These are phyloP conservation scores for Willowsia nigromaculata DNA, from an alignment of 2,888 invertebrate genomes.

Conservation along the genomic window DNA sequence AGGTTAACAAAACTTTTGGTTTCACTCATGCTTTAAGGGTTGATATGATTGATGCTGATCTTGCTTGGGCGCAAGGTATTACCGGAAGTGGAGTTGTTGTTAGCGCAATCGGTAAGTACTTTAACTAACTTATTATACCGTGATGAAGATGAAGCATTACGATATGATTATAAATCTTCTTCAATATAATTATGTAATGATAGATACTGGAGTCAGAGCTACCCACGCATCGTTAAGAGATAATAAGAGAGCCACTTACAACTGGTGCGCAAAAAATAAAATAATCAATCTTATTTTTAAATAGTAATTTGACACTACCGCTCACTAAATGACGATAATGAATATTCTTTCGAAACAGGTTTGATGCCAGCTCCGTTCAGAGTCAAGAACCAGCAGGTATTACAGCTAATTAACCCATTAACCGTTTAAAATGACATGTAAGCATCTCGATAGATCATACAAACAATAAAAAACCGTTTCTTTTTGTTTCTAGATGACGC, in stretches of 20 bases:
- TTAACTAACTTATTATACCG: neutral
- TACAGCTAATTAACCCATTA: neutral
- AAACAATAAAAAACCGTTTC: neutral
- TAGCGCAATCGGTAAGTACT: conserved; percentile 43
- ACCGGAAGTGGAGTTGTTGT: conserved; percentile 68
- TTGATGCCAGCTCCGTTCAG: conserved; percentile 16
- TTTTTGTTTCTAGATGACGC: conserved; percentile 11
- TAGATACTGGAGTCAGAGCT: conserved; percentile 53
- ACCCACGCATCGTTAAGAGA: conserved; percentile 26
- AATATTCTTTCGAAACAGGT: neutral
- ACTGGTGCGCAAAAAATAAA: neutral
- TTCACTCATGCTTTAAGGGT: conserved; percentile 30
- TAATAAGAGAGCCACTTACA: neutral
- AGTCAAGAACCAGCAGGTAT: conserved; percentile 9
- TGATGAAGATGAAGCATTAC: no score
- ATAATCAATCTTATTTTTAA: no score
- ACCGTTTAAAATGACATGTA: no score
- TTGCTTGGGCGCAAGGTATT: conserved; percentile 57
- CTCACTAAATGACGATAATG: neutral
- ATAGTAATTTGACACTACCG: no score
- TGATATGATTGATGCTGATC: conserved; percentile 44
- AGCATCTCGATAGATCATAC: no score
- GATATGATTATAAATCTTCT: no score
- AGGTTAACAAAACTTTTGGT: neutral
- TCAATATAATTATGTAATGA: neutral